Conservation (phyloP, 2,113 vertebrate genomes). For the Meles meles region DNA sequence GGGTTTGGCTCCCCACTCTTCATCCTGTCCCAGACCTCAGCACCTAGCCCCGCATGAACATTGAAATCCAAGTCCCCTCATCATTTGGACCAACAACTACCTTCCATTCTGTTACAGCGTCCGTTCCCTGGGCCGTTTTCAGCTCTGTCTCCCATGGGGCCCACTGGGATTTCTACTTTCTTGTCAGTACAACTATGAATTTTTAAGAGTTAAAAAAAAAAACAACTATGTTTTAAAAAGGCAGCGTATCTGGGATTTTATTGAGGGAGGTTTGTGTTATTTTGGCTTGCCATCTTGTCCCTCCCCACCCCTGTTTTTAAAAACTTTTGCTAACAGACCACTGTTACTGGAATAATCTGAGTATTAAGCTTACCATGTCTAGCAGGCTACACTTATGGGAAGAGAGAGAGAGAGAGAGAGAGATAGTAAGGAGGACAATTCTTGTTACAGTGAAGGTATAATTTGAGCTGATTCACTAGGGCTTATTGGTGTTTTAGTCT, state of each 20-base stretch:
- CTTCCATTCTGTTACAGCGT: rapidly evolving
- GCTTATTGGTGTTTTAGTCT: background rate
- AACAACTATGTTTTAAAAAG: background rate
- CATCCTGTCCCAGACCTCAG: background rate
- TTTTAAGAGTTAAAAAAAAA: background rate
- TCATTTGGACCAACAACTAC: background rate
- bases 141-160: background rate
- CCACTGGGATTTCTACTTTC: background rate
- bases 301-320: background rate
- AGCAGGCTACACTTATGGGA: background rate
- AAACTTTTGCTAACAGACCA: background rate
- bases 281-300: background rate
- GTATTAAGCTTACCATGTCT: background rate
- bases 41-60: background rate
- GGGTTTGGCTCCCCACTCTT: background rate
- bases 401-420: background rate
- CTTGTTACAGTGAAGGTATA: background rate
- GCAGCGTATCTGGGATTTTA: background rate
- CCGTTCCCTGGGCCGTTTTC: background rate
- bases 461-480: background rate
- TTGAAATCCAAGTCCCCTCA: background rate
- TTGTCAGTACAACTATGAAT: background rate
- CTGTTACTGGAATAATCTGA: background rate
- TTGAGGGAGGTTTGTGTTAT: background rate
- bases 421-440: background rate